Percentiles rank a stretch among this genome's conserved stretches.
Conservation (phyloP, 1,140 invertebrate genomes). For the Drosophila cardini region DNA sequence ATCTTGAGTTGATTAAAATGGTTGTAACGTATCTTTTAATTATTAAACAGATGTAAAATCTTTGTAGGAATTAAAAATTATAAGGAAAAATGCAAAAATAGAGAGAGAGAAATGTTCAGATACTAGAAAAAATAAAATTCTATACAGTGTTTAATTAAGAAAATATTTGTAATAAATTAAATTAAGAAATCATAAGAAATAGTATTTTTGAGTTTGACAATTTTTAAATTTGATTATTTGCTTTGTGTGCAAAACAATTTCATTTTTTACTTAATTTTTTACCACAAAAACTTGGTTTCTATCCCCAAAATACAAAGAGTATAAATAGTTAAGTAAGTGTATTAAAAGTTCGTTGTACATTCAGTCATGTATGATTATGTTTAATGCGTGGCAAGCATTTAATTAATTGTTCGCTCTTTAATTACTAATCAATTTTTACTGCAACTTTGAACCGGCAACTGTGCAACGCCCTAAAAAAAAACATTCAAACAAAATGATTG, state of each 20-base stretch:
- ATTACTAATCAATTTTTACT: slow-evolving; percentile 61
- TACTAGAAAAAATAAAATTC: too few species aligned
- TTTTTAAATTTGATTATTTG: too few species aligned
- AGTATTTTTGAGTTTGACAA: too few species aligned
- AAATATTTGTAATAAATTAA: too few species aligned
- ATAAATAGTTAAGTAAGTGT: slow-evolving; percentile 15
- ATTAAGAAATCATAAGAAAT: too few species aligned
- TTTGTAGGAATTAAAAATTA: not conserved
- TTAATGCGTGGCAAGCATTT: slow-evolving; percentile 50
- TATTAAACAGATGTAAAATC: not conserved
- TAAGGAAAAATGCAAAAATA: not conserved
- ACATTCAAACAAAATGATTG: not conserved
- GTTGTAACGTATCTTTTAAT: slow-evolving; percentile 6
- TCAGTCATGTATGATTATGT: not conserved
- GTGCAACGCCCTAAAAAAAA: slow-evolving; percentile 43
- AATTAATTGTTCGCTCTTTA: slow-evolving; percentile 53
- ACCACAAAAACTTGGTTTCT: too few species aligned
- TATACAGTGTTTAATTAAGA: too few species aligned
- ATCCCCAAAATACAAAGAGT: too few species aligned
- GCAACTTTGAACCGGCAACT: slow-evolving; percentile 14
- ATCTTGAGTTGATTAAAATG: not conserved
- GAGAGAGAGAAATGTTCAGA: too few species aligned
- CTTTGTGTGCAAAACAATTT: too few species aligned
- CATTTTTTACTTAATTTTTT: too few species aligned
- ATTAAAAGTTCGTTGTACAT: slow-evolving; percentile 6